Evolutionary conservation across 2,113 vertebrate genomes (phyloP).

Genomic region (Myotis yumanensis): DNA sequence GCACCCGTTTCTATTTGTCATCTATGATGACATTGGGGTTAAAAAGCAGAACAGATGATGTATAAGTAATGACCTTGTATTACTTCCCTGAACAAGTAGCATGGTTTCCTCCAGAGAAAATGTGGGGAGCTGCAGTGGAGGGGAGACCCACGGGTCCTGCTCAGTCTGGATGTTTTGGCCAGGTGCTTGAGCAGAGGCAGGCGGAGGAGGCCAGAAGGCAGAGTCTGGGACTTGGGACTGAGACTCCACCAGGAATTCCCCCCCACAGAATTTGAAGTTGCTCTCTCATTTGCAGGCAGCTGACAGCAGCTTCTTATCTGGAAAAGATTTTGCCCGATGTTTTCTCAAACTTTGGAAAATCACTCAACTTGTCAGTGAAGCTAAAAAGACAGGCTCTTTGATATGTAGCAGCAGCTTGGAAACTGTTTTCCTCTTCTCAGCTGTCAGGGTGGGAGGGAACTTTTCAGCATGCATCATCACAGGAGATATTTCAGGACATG

Average conservation of each 20-base stretch:
- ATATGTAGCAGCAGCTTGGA: constrained; percentile 36
- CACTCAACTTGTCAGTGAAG: constrained; percentile 47
- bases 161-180: not conserved
- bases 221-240: not conserved
- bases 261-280: not conserved
- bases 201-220: not conserved
- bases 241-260: not conserved
- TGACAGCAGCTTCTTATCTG: not conserved
- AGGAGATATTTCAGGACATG: constrained; percentile 38
- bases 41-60: not conserved
- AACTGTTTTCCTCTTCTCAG: not conserved
- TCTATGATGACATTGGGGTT: not conserved
- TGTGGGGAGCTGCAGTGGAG: not conserved
- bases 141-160: not conserved
- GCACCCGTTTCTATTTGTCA: not conserved
- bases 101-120: not conserved
- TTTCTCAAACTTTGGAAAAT: constrained; percentile 54
- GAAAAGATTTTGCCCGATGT: constrained; percentile 40
- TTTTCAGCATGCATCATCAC: constrained; percentile 5
- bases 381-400: constrained; percentile 53
- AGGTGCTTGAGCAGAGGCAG: not conserved
- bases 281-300: not conserved
- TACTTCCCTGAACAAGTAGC: not conserved
- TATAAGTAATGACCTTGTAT: not conserved
- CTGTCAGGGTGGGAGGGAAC: constrained; percentile 34